A percentile compares a stretch with the other conserved stretches of the same genome.
phyloP scores from a whole-genome alignment of 2,797 vertebrate species.

The Merluccius polli region DNA sequence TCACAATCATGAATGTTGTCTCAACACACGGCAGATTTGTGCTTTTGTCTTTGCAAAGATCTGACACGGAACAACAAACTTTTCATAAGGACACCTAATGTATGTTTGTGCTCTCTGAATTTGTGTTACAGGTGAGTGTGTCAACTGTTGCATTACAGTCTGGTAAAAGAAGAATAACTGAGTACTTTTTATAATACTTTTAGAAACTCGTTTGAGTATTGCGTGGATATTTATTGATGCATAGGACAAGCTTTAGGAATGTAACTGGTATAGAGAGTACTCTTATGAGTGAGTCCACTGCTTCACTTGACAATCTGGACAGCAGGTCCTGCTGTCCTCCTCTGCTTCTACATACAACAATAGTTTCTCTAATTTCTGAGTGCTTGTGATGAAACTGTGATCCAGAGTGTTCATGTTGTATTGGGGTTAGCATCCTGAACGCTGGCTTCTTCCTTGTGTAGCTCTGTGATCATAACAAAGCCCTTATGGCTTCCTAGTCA shows the following conservation, averaged over 20 bases:
- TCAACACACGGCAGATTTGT: not conserved
- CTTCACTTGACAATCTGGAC: not conserved
- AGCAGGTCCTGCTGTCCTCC: not conserved
- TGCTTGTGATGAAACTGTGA: not conserved
- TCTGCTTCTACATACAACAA: not conserved
- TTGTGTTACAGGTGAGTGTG: not conserved
- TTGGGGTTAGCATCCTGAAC: not conserved
- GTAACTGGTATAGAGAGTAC: not conserved
- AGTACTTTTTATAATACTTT: not conserved
- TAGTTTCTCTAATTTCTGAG: not conserved
- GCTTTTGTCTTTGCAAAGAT: not conserved
- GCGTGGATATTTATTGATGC: not conserved
- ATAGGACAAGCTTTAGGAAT: not conserved
- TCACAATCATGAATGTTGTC: not conserved
- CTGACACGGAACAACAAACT: not conserved
- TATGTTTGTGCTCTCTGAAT: not conserved
- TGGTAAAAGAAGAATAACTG: not conserved
- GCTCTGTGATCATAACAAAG: not conserved
- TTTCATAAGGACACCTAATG: not conserved
- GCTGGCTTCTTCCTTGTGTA: not conserved
- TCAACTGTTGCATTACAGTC: not conserved
- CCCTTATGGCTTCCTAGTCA: not conserved
- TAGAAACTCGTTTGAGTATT: not conserved
- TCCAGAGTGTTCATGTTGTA: not conserved
- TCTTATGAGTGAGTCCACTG: not conserved